These are phyloP conservation scores for Onychorhynchus coronatus DNA, from an alignment of 2,113 vertebrate genomes.

Conservation along the genomic window DNA sequence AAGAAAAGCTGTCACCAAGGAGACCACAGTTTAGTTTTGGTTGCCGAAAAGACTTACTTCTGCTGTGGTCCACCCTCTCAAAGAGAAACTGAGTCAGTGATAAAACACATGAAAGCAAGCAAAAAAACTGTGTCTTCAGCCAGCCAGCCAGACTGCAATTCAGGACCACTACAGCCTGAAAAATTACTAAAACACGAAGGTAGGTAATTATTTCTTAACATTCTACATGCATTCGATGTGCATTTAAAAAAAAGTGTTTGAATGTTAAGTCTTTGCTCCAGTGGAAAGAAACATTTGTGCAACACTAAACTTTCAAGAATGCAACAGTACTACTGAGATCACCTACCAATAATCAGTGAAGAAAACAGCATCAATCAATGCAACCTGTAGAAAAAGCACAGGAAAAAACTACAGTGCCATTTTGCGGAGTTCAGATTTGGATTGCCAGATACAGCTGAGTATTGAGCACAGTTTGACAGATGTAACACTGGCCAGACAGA, in stretches of 20 bases:
- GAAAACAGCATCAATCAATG: neutral
- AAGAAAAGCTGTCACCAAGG: neutral
- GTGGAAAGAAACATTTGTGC: neutral
- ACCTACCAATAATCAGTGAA: neutral
- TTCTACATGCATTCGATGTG: neutral
- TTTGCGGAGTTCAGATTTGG: neutral
- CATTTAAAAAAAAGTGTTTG: neutral
- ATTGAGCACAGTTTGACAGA: neutral
- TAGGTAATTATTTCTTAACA: neutral
- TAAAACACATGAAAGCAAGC: neutral
- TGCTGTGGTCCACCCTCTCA: neutral
- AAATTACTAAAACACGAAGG: neutral
- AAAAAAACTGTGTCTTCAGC: neutral
- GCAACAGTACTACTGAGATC: neutral
- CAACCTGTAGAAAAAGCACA: neutral
- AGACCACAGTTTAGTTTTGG: neutral
- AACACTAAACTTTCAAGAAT: neutral
- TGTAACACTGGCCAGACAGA: neutral
- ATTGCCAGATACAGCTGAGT: neutral
- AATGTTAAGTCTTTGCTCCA: neutral
- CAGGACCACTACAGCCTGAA: neutral
- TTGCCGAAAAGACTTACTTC: neutral
- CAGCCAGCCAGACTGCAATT: neutral
- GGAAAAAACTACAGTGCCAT: neutral
- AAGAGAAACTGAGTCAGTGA: neutral